A percentile compares a stretch with the other conserved stretches of the same genome.
These are phyloP conservation scores for Oryzias sinensis DNA, from an alignment of 2,797 vertebrate genomes.

Conservation along the genomic window DNA sequence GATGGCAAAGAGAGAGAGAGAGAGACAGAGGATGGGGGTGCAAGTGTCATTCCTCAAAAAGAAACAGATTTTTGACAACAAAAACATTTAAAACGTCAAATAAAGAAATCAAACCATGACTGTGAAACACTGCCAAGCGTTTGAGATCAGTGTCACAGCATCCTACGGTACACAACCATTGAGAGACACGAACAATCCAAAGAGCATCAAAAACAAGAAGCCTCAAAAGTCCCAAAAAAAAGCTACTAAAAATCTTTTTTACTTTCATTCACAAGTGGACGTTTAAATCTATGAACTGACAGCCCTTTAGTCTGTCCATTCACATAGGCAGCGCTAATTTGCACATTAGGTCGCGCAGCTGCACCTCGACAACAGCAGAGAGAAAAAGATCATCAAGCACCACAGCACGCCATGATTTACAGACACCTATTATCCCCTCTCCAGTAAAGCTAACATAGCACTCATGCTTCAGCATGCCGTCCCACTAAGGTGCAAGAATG, in stretches of 20 bases:
- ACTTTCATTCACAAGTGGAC: slow-evolving; percentile 12
- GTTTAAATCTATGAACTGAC: slow-evolving; percentile 15
- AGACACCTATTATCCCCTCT: slow-evolving; percentile 52
- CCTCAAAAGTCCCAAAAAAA: slow-evolving; percentile 39
- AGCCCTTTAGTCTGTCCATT: slow-evolving; percentile 30
- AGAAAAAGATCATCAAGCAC: slow-evolving; percentile 40
- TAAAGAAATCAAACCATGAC: slow-evolving; percentile 59
- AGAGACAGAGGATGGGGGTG: slow-evolving; percentile 67
- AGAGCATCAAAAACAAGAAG: slow-evolving; percentile 56
- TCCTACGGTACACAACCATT: slow-evolving; percentile 58
- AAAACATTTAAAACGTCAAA: slow-evolving; percentile 27
- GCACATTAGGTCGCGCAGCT: slow-evolving; percentile 35
- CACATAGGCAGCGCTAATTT: slow-evolving; percentile 17
- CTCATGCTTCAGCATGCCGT: slow-evolving; percentile 75
- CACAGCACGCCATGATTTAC: slow-evolving; percentile 44
- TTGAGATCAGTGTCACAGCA: slow-evolving; percentile 69
- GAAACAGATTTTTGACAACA: slow-evolving; percentile 27
- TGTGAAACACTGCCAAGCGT: slow-evolving; percentile 75
- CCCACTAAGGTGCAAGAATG: slow-evolving; percentile 71
- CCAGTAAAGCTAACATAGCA: slow-evolving; percentile 60
- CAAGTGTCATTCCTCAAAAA: slow-evolving; percentile 73
- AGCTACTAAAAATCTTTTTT: slow-evolving; percentile 5
- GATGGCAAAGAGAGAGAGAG: slow-evolving; percentile 39
- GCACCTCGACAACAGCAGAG: slow-evolving; percentile 45
- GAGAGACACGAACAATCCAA: slow-evolving; percentile 65